A percentile compares a stretch with the other conserved stretches of the same genome.
These are phyloP conservation scores for Phoenicopterus ruber DNA, from an alignment of 2,113 vertebrate species.

Conservation along the genomic window DNA sequence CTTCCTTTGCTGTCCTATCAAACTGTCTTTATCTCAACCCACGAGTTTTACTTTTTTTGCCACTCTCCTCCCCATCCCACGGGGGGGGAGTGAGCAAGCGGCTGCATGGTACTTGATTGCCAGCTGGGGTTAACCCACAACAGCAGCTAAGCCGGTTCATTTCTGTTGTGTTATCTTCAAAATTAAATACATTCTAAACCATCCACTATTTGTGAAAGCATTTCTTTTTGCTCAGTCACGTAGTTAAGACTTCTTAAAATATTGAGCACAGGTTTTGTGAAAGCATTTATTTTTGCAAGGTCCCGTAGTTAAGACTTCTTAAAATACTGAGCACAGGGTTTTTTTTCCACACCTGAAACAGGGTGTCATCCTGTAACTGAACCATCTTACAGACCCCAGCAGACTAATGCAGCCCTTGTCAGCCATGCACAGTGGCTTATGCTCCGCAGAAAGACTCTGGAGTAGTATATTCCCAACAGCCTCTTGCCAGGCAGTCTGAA, in stretches of 20 bases:
- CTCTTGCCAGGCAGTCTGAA: background rate
- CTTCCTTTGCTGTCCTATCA: no score
- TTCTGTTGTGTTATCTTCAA: background rate
- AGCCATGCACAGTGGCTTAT: rapidly evolving
- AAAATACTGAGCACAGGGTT: background rate
- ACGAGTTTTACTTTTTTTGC: no score
- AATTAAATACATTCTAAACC: background rate
- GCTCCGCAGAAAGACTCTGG: background rate
- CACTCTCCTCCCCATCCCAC: no score
- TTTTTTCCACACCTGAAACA: background rate
- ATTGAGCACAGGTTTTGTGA: background rate
- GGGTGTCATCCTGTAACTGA: background rate
- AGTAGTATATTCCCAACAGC: background rate
- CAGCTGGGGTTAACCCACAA: no score
- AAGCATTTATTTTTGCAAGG: background rate
- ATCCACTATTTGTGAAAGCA: background rate
- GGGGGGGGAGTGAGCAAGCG: no score
- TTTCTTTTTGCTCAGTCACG: background rate
- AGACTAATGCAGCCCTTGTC: background rate
- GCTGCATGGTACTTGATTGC: no score
- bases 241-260: background rate
- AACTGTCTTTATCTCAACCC: no score
- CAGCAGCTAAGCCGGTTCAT: background rate
- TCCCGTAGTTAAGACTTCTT: background rate
- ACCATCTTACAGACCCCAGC: background rate